phyloP scores from a whole-genome alignment of 30 jellyfish, hydroid and myxozoan species.

The Turritopsis rubra region DNA sequence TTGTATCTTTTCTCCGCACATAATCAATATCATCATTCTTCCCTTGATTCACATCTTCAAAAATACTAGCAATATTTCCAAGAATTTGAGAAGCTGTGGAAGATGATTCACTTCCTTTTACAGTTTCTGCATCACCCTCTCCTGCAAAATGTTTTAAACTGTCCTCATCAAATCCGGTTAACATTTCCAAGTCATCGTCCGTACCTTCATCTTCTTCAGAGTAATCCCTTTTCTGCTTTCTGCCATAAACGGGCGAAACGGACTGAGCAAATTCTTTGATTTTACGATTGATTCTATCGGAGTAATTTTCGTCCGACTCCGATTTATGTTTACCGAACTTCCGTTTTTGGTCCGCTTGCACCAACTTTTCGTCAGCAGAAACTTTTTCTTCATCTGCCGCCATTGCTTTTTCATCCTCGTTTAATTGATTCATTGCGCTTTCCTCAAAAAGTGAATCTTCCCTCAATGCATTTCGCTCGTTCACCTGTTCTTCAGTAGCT shows the following conservation, averaged over 20 bases:
- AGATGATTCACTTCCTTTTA: neutral
- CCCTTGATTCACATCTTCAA: slow-evolving; percentile 13
- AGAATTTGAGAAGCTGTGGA: slow-evolving; percentile 27
- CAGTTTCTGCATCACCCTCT: slow-evolving; percentile 9
- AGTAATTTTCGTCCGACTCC: neutral
- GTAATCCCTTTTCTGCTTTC: slow-evolving; percentile 22
- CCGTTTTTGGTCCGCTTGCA: neutral
- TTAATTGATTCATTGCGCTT: slow-evolving; percentile 7
- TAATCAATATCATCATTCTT: neutral
- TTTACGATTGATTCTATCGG: neutral
- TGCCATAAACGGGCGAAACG: neutral
- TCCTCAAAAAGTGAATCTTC: slow-evolving; percentile 6
- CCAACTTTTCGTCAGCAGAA: neutral
- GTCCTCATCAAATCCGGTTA: slow-evolving; percentile 13
- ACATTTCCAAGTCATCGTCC: slow-evolving; percentile 2
- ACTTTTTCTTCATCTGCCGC: slow-evolving; percentile 1
- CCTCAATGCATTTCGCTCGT: neutral
- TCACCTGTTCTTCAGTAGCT: slow-evolving; percentile 1
- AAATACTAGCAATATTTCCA: slow-evolving; percentile 28
- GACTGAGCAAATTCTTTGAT: slow-evolving; percentile 1
- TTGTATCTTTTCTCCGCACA: slow-evolving; percentile 4
- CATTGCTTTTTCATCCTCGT: slow-evolving; percentile 1
- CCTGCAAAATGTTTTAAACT: slow-evolving; percentile 18
- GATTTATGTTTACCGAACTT: slow-evolving; percentile 11
- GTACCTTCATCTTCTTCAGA: neutral